These are phyloP conservation scores for Watersipora subatra DNA, from an alignment of 1,140 invertebrate species.

Conservation along the genomic window DNA sequence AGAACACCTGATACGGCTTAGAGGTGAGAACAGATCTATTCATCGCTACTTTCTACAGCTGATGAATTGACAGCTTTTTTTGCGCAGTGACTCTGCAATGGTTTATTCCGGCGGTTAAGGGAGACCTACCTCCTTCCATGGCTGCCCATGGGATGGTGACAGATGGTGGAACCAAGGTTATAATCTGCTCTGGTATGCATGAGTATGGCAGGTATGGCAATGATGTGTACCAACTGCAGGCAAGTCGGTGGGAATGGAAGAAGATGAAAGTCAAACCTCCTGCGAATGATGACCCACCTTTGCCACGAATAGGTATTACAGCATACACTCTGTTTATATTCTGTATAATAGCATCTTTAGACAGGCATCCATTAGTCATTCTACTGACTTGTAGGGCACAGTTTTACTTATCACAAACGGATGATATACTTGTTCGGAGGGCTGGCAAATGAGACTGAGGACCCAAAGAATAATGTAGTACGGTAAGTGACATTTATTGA, in stretches of 20 bases:
- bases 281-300: too few relatives aligned
- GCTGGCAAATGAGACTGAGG: not conserved
- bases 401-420: not conserved
- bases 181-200: not conserved
- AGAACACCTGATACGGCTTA: too few relatives aligned
- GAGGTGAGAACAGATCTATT: too few relatives aligned
- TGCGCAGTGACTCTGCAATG: not conserved
- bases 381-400: not conserved
- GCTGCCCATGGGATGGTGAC: not conserved
- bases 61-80: not conserved
- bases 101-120: not conserved
- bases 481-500: too few relatives aligned
- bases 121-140: not conserved
- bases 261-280: too few relatives aligned
- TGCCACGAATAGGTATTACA: too few relatives aligned
- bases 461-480: not conserved
- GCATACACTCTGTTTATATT: too few relatives aligned
- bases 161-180: not conserved
- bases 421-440: not conserved
- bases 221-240: not conserved
- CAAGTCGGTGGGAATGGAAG: not conserved
- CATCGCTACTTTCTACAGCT: not conserved
- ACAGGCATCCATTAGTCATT: too few relatives aligned
- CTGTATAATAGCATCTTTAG: too few relatives aligned
- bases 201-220: not conserved